phyloP scores from a whole-genome alignment of 2,888 invertebrate genomes.

The Agrochola litura region DNA sequence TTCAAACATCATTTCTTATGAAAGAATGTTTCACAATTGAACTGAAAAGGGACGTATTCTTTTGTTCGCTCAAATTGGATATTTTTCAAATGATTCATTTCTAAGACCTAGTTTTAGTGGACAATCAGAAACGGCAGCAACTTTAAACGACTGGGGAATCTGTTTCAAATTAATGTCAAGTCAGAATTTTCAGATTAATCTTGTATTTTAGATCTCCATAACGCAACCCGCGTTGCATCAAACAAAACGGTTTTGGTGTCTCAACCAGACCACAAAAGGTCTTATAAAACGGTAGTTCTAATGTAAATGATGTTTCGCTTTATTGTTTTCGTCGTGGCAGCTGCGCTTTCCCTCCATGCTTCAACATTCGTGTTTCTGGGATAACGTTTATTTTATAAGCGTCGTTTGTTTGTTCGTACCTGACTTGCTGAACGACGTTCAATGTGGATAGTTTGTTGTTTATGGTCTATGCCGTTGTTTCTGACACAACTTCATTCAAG shows the following conservation, averaged over 20 bases:
- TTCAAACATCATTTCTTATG: conserved; percentile 71
- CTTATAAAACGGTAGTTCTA: conserved; percentile 67
- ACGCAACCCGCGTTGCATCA: conserved; percentile 40
- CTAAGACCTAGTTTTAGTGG: not conserved
- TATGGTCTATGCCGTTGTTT: conserved; percentile 49
- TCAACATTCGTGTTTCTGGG: conserved; percentile 71
- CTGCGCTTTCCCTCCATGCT: conserved; percentile 68
- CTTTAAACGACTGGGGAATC: not conserved
- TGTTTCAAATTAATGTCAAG: not conserved
- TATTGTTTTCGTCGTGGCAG: conserved; percentile 69
- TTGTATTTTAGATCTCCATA: conserved; percentile 21
- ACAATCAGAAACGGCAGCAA: not conserved
- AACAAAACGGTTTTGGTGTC: conserved; percentile 52
- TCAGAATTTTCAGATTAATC: conserved; percentile 1
- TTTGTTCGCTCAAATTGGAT: conserved; percentile 5
- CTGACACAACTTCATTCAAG: conserved; percentile 25
- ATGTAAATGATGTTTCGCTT: conserved; percentile 67
- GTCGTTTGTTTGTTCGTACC: conserved; percentile 50
- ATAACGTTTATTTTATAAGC: conserved; percentile 64
- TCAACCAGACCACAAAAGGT: conserved; percentile 61
- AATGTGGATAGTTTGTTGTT: conserved; percentile 49
- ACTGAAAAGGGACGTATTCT: conserved; percentile 41
- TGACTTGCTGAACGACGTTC: conserved; percentile 39
- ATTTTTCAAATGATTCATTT: conserved; percentile 25
- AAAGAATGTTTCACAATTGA: conserved; percentile 66